Evolutionary conservation across 23 tunicate genomes (phyloP), one percentile per base, ranked within the genome.

Genomic region (Botrylloides violaceus): DNA sequence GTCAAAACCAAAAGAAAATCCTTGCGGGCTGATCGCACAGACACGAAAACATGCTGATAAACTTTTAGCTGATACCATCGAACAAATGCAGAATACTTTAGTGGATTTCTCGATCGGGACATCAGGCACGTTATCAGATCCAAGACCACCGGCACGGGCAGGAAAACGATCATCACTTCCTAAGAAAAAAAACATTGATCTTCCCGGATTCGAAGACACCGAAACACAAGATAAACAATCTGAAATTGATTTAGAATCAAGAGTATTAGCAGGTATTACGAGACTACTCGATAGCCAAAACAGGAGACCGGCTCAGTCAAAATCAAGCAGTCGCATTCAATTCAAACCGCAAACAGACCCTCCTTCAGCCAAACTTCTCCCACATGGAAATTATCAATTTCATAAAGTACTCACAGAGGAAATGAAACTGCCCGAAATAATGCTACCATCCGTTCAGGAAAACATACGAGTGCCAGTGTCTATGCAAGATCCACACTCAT

Each of bases 361-460:
- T 7, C 79, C 79, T 9, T 29, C 25, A 32, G n/a, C 18, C 7
- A 60, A 60, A 33, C 29, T 58, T 23, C 32, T 57, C 12, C 50
- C 59, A 4, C 68, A 29, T 12, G 59, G 22, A 15, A 5, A 12
- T 19, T n/a, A 34, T 31, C 19, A 31, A 61, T 2, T 30, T 3
- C 71, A 32, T 9, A 26, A 12, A 64, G 77, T 75, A 9, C 56
- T 39, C 29, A 50, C 77, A 18, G 95, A 87, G 43, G 95, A 87
- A 57, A 27, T 87, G 24, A 81, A 76, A 63, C 79, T 87, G 32
- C 95, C 95, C 4, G 95, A 87, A 66, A 7, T 87, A 58, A 81
- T 81, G 86, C 68, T 87, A 3, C 71, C 86, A 2, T 35, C 77
- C n/a, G 48, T 77, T 0, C 55, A 64, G 36, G 71, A 64, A 1